Evolutionary conservation across 2,888 invertebrate species (phyloP).

Genomic region (Eupithecia pulchellata): DNA sequence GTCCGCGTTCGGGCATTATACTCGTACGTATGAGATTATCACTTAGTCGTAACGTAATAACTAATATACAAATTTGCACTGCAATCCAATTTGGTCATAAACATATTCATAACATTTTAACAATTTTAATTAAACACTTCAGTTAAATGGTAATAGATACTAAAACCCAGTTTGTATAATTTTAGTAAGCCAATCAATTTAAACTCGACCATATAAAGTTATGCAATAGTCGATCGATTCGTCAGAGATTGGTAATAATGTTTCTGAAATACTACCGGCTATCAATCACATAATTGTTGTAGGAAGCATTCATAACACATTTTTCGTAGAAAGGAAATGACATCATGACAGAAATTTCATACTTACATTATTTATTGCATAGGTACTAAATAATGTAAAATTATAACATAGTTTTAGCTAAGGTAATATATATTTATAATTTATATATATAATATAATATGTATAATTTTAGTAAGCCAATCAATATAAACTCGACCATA

Average conservation of each 20-base stretch:
- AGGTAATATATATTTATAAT: too few species aligned
- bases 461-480: slow-evolving; percentile 3
- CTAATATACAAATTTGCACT: too few species aligned
- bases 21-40: too few species aligned
- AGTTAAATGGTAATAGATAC: slow-evolving; percentile 36
- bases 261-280: background rate
- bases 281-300: background rate
- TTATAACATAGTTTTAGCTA: too few species aligned
- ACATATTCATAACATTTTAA: slow-evolving; percentile 14
- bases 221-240: slow-evolving; percentile 16
- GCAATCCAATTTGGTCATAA: background rate
- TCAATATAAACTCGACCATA: slow-evolving; percentile 22
- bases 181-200: slow-evolving; percentile 18
- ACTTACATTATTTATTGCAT: too few species aligned
- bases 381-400: too few species aligned
- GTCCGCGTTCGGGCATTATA: too few species aligned
- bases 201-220: slow-evolving; percentile 20
- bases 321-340: background rate
- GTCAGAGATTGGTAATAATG: slow-evolving; percentile 4
- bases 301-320: background rate
- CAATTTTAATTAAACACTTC: slow-evolving; percentile 36
- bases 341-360: background rate
- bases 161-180: slow-evolving; percentile 1
- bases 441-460: too few species aligned
- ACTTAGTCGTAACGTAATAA: too few species aligned